A percentile compares a stretch with the other conserved stretches of the same genome.
These are phyloP conservation scores for Trichosurus vulpecula DNA, from an alignment of 2,797 vertebrate species.

Conservation along the genomic window DNA sequence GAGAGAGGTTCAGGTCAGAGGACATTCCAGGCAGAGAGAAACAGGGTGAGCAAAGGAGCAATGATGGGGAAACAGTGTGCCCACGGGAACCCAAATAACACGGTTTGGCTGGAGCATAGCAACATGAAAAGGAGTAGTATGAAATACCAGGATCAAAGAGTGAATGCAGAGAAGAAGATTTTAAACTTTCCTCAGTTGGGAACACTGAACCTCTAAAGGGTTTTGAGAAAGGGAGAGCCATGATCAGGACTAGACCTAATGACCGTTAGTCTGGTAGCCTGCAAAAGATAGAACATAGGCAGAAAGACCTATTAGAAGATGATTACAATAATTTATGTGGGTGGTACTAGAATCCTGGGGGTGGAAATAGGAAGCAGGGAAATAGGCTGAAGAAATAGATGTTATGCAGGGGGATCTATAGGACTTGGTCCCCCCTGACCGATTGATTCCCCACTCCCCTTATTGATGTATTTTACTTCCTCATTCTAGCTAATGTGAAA, in stretches of 20 bases:
- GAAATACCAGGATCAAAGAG: background rate
- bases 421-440: background rate
- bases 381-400: background rate
- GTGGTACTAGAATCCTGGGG: background rate
- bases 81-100: background rate
- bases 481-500: background rate
- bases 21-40: background rate
- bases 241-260: background rate
- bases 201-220: background rate
- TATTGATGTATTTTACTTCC: background rate
- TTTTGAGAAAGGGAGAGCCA: background rate
- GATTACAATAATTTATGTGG: background rate
- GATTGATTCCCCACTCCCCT: background rate
- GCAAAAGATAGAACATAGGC: background rate
- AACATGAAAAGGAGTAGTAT: background rate
- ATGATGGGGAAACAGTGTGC: background rate
- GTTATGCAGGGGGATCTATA: background rate
- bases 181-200: background rate
- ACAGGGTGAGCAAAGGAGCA: background rate
- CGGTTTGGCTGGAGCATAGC: background rate
- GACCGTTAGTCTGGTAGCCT: background rate
- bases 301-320: background rate
- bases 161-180: background rate
- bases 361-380: background rate
- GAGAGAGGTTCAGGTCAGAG: background rate